Evolutionary conservation across 2,113 vertebrate genomes (phyloP), one percentile per base, ranked within the genome.

Genomic region (Notarius lentiginosus): DNA sequence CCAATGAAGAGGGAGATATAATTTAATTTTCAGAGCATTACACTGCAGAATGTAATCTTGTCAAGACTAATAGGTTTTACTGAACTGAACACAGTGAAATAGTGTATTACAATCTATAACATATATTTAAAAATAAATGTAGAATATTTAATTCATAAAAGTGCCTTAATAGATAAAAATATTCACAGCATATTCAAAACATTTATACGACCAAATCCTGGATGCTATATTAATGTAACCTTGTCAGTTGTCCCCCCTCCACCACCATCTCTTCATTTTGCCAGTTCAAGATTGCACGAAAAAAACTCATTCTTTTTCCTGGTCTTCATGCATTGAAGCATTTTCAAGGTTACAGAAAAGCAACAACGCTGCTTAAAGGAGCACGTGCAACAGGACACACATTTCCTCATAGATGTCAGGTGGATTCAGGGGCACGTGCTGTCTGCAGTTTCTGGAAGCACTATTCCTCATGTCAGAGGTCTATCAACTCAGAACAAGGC

Each of bases 341-440:
- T 47, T 60, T 47, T 58, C 1, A 22, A 83, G 65, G 66, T 68
- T 30, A 70, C 24, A 58, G 76, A 79, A 83, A 87, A 60, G 70
- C 84, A 77, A 79, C 51, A 72, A 55, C n/a, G 41, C 7, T 20
- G 22, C 56, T 82, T 83, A 81, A 24, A 9, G 22, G 5, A 47
- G 30, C 90, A 91, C 79, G 84, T 91, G 90, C 82, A 24, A 20
- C 34, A 14, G 41, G 58, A n/a, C 70, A 14, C 72, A 85, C 66
- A 87, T 89, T 90, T 87, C 79, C 84, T 84, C 60, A 27, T 22
- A 7, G 88, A 60, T 24, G 80, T 86, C 84, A 83, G 84, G 72
- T 89, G 89, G 72, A 86, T 61, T 53, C 18, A 8, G 55, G 58
- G 86, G 77, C 89, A 90, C 85, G 88, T 90, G 84, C 58, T 49